These are phyloP conservation scores for Antheraea pernyi DNA, from an alignment of 1,140 invertebrate species.

Conservation along the genomic window DNA sequence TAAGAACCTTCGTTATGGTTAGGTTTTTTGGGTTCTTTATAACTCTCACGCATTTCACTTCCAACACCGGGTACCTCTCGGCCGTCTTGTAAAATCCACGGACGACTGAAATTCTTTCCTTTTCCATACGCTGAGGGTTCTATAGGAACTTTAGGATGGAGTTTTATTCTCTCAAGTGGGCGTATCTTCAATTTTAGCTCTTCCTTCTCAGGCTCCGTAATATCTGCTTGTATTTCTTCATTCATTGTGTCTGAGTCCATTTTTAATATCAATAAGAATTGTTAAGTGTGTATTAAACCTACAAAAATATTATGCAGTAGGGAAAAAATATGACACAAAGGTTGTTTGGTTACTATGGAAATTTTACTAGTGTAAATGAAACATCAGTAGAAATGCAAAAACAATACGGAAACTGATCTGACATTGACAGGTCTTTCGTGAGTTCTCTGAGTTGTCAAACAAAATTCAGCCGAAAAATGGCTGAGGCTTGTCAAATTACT, in stretches of 20 bases:
- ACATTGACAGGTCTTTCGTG: neutral
- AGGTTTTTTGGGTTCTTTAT: constrained; percentile 50
- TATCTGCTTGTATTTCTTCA: constrained; percentile 57
- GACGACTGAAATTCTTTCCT: constrained; percentile 61
- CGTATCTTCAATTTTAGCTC: constrained; percentile 56
- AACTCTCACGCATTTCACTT: constrained; percentile 65
- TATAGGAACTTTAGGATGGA: constrained; percentile 59
- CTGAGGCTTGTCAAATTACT: constrained; percentile 55
- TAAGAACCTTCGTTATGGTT: constrained; percentile 43
- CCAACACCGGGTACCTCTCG: constrained; percentile 44
- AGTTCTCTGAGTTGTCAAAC: constrained; percentile 6
- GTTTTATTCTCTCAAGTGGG: constrained; percentile 60
- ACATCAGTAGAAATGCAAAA: constrained; percentile 6
- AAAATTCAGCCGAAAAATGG: constrained; percentile 49
- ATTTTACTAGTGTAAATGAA: neutral
- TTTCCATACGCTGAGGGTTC: constrained; percentile 68
- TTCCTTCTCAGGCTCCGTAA: constrained; percentile 49
- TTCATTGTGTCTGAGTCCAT: constrained; percentile 24
- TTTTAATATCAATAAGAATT: neutral
- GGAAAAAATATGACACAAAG: too few species aligned
- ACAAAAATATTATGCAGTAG: too few species aligned
- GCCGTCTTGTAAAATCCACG: constrained; percentile 69
- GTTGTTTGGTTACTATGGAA: neutral
- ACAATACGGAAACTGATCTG: neutral
- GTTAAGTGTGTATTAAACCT: neutral